Evolutionary conservation across 2,113 vertebrate species (phyloP).

Genomic region (Pseudolaguvia tuberculata): DNA sequence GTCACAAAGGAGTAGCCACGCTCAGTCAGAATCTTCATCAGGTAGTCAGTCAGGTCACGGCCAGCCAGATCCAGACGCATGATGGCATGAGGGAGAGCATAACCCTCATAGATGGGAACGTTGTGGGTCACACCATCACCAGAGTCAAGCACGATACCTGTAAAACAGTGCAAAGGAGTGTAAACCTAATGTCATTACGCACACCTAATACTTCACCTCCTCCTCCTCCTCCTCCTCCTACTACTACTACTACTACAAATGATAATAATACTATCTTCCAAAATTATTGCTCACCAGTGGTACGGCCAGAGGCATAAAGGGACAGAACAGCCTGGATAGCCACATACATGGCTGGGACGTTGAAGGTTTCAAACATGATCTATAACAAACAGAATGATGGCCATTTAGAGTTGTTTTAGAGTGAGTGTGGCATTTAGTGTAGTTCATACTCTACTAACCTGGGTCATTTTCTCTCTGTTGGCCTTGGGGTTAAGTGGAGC

Average conservation of each 20-base stretch:
- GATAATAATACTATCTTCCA: neutral
- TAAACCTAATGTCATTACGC: neutral
- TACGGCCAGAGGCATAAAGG: constrained; percentile 94
- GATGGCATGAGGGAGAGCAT: constrained; percentile 95
- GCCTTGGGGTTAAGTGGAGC: constrained; percentile 98
- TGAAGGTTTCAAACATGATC: constrained; percentile 99
- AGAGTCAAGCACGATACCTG: constrained; percentile 96
- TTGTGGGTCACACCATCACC: constrained; percentile 98
- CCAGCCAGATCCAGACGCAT: constrained; percentile 97
- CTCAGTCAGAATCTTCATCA: constrained; percentile 99
- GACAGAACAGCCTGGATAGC: constrained; percentile 98
- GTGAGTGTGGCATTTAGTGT: neutral
- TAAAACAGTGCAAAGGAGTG: neutral
- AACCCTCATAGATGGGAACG: constrained; percentile 97
- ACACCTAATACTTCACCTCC: neutral
- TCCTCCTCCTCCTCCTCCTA: too few relatives aligned
- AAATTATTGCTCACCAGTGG: constrained; percentile 74
- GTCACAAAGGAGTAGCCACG: constrained; percentile 97
- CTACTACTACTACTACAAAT: too few relatives aligned
- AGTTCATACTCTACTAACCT: constrained; percentile 59
- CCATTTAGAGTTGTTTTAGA: constrained; percentile 2
- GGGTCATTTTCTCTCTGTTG: constrained; percentile 99
- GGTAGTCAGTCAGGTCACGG: constrained; percentile 96
- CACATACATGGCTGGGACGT: constrained; percentile 97
- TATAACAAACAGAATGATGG: constrained; percentile 49